phyloP scores from a whole-genome alignment of 2,888 invertebrate species.

The Eurois occulta region DNA sequence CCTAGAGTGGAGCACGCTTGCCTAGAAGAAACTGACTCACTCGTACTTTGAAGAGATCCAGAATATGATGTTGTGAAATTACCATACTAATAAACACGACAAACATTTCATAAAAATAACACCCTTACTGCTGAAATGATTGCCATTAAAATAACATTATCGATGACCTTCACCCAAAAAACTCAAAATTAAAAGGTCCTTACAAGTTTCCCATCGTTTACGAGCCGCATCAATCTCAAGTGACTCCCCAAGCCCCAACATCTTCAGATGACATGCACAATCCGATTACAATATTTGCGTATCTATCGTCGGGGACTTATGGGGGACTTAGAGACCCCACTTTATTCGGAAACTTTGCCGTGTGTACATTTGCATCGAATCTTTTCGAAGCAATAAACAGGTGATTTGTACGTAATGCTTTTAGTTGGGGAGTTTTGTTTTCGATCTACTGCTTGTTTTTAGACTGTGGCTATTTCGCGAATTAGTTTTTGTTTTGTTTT shows the following conservation, averaged over 20 bases:
- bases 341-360: constrained; percentile 67
- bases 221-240: constrained; percentile 53
- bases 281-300: constrained; percentile 78
- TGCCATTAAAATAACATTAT: background rate
- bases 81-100: background rate
- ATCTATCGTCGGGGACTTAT: constrained; percentile 66
- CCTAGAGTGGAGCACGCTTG: background rate
- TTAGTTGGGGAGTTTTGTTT: constrained; percentile 56
- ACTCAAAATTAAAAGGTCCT: constrained; percentile 39
- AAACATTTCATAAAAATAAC: background rate
- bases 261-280: constrained; percentile 69
- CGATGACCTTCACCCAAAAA: constrained; percentile 2
- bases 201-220: constrained; percentile 34
- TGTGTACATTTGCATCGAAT: constrained; percentile 66
- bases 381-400: constrained; percentile 65
- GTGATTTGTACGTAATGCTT: constrained; percentile 64
- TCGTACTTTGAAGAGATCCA: background rate
- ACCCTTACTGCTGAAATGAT: background rate
- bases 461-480: constrained; percentile 27
- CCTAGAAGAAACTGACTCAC: background rate
- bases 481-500: constrained; percentile 43
- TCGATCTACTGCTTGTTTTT: constrained; percentile 44
- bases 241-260: constrained; percentile 37
- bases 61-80: background rate
- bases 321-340: constrained; percentile 63